phyloP scores from a whole-genome alignment of 2,113 vertebrate genomes.

The Callorhinus ursinus region DNA sequence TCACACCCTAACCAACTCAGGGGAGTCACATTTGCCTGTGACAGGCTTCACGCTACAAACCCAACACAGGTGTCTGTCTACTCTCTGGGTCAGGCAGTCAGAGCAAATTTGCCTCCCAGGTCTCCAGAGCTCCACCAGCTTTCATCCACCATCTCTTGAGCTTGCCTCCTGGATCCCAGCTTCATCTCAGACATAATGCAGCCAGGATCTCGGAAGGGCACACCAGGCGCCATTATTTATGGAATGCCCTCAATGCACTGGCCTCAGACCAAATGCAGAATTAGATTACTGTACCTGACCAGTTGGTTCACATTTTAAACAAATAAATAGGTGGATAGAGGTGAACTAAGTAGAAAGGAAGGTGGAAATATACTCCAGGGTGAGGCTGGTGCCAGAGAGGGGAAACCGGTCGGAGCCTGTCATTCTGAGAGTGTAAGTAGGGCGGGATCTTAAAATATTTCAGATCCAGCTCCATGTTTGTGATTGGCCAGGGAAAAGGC shows the following conservation, averaged over 20 bases:
- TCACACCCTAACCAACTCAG: slow-evolving; percentile 17
- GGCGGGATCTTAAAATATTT: slow-evolving; percentile 49
- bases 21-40: neutral
- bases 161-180: neutral
- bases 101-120: neutral
- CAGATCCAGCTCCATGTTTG: neutral
- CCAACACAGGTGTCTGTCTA: neutral
- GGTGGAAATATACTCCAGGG: slow-evolving; percentile 60
- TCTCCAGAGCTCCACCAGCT: neutral
- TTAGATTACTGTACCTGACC: slow-evolving; percentile 74
- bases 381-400: slow-evolving; percentile 21
- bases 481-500: slow-evolving; percentile 3
- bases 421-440: slow-evolving; percentile 32
- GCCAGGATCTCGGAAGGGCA: slow-evolving; percentile 1
- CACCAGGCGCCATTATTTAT: slow-evolving; percentile 43
- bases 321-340: slow-evolving; percentile 59
- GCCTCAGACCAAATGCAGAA: slow-evolving; percentile 69
- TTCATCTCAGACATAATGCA: neutral
- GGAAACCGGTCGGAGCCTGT: slow-evolving; percentile 48
- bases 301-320: slow-evolving; percentile 75
- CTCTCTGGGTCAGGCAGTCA: neutral
- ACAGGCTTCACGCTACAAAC: neutral
- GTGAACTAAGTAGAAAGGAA: slow-evolving; percentile 48
- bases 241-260: slow-evolving; percentile 62
- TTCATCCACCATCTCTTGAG: neutral